Conservation (phyloP, 2,113 vertebrate genomes). For the Lagopus leucura region DNA sequence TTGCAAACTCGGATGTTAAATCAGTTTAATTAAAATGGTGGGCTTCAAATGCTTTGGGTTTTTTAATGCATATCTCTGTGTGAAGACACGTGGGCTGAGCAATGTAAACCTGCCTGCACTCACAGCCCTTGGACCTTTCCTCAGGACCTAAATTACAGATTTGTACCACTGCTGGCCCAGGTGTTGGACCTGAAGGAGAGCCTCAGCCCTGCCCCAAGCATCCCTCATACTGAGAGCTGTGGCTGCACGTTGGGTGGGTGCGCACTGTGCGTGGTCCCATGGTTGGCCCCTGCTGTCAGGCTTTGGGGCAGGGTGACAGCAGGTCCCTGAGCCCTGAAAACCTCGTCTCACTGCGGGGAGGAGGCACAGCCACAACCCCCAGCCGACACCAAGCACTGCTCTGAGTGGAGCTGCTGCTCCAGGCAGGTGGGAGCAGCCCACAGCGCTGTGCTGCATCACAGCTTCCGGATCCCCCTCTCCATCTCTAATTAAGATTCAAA, state of each 20-base stretch:
- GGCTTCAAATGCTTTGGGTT: constrained; percentile 14
- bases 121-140: neutral
- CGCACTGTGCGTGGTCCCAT: fast-evolving
- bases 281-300: neutral
- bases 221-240: too few species aligned
- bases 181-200: neutral
- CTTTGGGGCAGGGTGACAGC: neutral
- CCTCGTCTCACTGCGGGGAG: neutral
- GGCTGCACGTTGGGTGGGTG: fast-evolving
- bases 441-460: neutral
- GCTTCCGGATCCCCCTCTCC: constrained; percentile 14
- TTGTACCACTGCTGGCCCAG: neutral
- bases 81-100: constrained; percentile 9
- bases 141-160: neutral
- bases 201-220: neutral
- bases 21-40: constrained; percentile 71
- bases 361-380: neutral
- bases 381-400: neutral
- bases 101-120: neutral
- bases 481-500: constrained; percentile 66
- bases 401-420: neutral
- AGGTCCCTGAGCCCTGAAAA: neutral
- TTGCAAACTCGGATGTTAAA: constrained; percentile 56
- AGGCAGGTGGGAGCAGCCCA: neutral
- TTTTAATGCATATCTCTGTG: neutral